phyloP scores from a whole-genome alignment of 2,888 invertebrate species.

The Sylvicola fuscatus region DNA sequence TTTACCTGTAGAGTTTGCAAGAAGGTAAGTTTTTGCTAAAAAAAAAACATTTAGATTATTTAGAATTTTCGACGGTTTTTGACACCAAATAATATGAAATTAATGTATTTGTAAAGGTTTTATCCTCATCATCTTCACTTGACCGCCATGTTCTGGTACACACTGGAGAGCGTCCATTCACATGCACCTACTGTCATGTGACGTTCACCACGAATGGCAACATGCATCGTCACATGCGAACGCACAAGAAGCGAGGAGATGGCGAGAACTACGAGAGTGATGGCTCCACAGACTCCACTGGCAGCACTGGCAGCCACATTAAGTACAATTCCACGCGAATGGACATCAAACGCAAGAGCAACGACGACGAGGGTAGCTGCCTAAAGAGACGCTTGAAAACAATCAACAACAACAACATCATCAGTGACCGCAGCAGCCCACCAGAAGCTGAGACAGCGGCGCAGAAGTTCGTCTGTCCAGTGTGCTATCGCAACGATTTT shows the following conservation, averaged over 20 bases:
- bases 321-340: too few species aligned
- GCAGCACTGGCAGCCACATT: too few species aligned
- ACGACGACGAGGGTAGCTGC: constrained; percentile 13
- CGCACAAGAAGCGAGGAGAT: constrained; percentile 30
- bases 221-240: constrained; percentile 66
- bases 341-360: constrained; percentile 15
- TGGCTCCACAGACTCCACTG: constrained; percentile 30
- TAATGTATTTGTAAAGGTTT: constrained; percentile 24
- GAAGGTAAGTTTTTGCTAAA: constrained; percentile 19
- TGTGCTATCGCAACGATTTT: constrained; percentile 41
- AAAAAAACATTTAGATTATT: too few species aligned
- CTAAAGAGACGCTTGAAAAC: constrained; percentile 13
- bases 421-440: constrained; percentile 6
- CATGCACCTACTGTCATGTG: constrained; percentile 55
- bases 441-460: too few species aligned
- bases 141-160: constrained; percentile 65
- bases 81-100: neutral
- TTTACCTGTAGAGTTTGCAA: constrained; percentile 26
- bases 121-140: constrained; percentile 57
- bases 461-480: constrained; percentile 31
- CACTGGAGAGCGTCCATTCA: constrained; percentile 61
- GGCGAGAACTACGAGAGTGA: constrained; percentile 37
- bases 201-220: constrained; percentile 72
- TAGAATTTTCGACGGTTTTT: too few species aligned
- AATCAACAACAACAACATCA: constrained; percentile 18